Base-by-base conservation (phyloP, 37 sponge, comb jelly and placozoan species). In the Bolinopsis microptera region DNA sequence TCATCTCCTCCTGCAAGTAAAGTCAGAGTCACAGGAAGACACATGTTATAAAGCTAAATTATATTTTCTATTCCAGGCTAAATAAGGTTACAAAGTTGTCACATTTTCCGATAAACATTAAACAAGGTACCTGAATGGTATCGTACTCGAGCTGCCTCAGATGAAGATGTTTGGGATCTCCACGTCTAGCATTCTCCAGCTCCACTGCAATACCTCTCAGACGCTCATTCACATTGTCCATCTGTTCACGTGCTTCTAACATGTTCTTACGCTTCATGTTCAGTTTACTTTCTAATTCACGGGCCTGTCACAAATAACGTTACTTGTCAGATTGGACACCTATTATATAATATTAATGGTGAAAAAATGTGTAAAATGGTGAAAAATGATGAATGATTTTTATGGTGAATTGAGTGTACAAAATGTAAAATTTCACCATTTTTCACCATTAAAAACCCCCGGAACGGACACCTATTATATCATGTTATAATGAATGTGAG, bases 91-190 rank as follows among this genome's bases (percentile, higher is more conserved):
- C n/a, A n/a, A n/a, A n/a, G n/a, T n/a, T n/a, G n/a, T n/a, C n/a
- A n/a, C n/a, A n/a, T n/a, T n/a, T n/a, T n/a, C n/a, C n/a, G n/a
- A n/a, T n/a, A n/a, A n/a, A n/a, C n/a, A n/a, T n/a, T n/a, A n/a
- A n/a, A 13, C 5, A 13, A 48, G 13, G 61, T 39, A 86, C 90
- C 90, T 86, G 90, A 40, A 86, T 86, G 1, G 90, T 86, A 2
- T 86, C 90, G 35, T 86, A 86, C 35, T 86, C 90, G 9, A 39
- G 28, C 61, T 86, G 90, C 28, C 90, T 86, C 1, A 86, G 90
- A 39, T 86, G 90, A 0, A 86, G 48, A 86, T 86, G 90, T 40
- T 86, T 86, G 30, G 36, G 61, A 23, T 86, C 90, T 5, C 90
- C 90, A 3, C 90, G 13, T 3, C 90, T 30, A 41, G 90, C 39